These are phyloP conservation scores for Telenomus remus DNA, from an alignment of 1,140 invertebrate genomes.

Conservation along the genomic window DNA sequence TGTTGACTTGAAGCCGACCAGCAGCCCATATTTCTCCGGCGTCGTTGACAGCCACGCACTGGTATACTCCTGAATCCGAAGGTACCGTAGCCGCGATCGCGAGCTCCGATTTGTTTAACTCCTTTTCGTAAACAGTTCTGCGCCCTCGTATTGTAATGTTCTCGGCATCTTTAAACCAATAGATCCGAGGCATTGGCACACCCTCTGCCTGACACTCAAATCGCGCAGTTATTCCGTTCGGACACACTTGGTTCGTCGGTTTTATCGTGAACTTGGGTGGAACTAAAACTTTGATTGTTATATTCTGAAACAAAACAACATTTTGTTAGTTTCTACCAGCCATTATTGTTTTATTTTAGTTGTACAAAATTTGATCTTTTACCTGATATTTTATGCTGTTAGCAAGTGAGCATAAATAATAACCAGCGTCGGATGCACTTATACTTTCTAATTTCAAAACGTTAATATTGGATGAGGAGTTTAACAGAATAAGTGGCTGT, in stretches of 20 bases:
- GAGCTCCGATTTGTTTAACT: constrained; percentile 75
- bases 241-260: constrained; percentile 78
- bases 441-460: constrained; percentile 74
- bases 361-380: neutral
- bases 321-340: neutral
- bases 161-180: constrained; percentile 84
- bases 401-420: constrained; percentile 77
- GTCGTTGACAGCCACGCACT: constrained; percentile 83
- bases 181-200: constrained; percentile 78
- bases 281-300: constrained; percentile 76
- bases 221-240: constrained; percentile 80
- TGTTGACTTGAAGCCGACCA: constrained; percentile 77
- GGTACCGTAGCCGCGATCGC: constrained; percentile 81
- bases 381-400: constrained; percentile 73
- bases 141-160: constrained; percentile 77
- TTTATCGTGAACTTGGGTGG: constrained; percentile 78
- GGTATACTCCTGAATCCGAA: constrained; percentile 84
- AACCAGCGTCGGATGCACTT: constrained; percentile 73
- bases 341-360: neutral
- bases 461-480: constrained; percentile 69
- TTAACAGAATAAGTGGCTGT: constrained; percentile 64
- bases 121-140: constrained; percentile 75
- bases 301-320: constrained; percentile 60
- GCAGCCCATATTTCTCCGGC: constrained; percentile 80
- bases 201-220: constrained; percentile 83